phyloP scores from a whole-genome alignment of 1,140 invertebrate species.

The Leptinotarsa defecta region DNA sequence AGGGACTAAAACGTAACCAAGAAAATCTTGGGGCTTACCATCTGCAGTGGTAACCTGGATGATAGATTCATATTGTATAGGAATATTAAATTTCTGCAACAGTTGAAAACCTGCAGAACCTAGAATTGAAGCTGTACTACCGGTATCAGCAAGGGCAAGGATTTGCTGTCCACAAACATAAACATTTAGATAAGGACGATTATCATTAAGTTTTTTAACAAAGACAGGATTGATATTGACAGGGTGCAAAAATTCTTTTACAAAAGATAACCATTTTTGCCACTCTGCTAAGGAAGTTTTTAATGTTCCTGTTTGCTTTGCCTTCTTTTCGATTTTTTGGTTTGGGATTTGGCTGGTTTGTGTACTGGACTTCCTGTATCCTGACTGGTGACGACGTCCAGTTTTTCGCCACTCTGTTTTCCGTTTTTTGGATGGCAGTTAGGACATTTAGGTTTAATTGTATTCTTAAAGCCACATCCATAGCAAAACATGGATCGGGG shows the following conservation, averaged over 20 bases:
- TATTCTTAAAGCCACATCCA: too few species aligned
- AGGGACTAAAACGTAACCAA: conserved; percentile 6
- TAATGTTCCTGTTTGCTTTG: conserved; percentile 1
- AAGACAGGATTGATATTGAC: too few species aligned
- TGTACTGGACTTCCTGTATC: neutral
- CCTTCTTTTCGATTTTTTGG: neutral
- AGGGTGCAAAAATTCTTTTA: neutral
- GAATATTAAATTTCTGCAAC: conserved; percentile 8
- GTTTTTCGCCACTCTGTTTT: too few species aligned
- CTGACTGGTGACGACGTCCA: too few species aligned
- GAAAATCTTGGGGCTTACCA: conserved; percentile 7
- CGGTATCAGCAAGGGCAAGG: neutral
- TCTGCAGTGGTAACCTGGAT: conserved; percentile 20
- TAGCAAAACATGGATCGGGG: too few species aligned
- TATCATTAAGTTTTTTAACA: too few species aligned
- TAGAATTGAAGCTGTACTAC: neutral
- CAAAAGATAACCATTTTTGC: neutral
- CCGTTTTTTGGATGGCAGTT: too few species aligned
- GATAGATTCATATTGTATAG: neutral
- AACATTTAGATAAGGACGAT: too few species aligned
- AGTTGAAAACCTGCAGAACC: neutral
- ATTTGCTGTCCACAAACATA: neutral
- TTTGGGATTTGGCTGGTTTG: neutral
- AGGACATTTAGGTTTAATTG: too few species aligned
- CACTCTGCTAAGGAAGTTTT: neutral